Evolutionary conservation across 1,140 invertebrate genomes (phyloP), one percentile per base, ranked within the genome.

Genomic region (Plodia interpunctella): DNA sequence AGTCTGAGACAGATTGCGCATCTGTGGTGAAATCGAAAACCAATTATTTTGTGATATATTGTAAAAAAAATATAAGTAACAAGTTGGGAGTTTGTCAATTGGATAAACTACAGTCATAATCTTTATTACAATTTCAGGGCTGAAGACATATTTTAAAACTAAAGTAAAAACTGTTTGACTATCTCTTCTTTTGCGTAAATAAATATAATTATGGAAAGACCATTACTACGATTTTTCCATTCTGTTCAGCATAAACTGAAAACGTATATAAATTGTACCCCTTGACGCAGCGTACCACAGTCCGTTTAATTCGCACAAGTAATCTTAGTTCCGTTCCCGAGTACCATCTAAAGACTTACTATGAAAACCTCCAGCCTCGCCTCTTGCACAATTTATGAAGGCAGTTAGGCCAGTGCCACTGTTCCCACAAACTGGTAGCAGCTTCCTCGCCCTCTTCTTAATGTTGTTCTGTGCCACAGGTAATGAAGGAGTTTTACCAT

Each of bases 321-420:
- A 78, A 76, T 68, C 65, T 65, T 68, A 65, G 60, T 58, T 59
- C 76, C 55, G 52, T 71, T 75, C 72, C 60, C 58, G 70, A 75
- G 74, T 66, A 64, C 67, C 66, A 62, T 69, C 66, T 74, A 76
- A 74, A 77, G 70, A 72, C 70, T 70, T 73, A 62, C 58, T 52
- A 60, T 68, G 72, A 74, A 77, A 78, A 77, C 71, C 68, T 76
- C 54, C 59, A 63, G 64, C 59, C 70, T 67, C 65, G 60, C 72
- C 66, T 70, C 65, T 72, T 70, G 68, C 59, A 71, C 65, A 73
- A 78, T 78, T 78, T 80, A 80, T 80, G 61, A 62, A 53, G 61
- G 74, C 68, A 78, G 70, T 80, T 78, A 77, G 68, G 67, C 68
- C 53, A 67, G 66, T 62, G 44, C 38, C 35, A 20, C 53, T 63